Evolutionary conservation across 2,888 invertebrate species (phyloP).

Genomic region (Drosophila ezoana): DNA sequence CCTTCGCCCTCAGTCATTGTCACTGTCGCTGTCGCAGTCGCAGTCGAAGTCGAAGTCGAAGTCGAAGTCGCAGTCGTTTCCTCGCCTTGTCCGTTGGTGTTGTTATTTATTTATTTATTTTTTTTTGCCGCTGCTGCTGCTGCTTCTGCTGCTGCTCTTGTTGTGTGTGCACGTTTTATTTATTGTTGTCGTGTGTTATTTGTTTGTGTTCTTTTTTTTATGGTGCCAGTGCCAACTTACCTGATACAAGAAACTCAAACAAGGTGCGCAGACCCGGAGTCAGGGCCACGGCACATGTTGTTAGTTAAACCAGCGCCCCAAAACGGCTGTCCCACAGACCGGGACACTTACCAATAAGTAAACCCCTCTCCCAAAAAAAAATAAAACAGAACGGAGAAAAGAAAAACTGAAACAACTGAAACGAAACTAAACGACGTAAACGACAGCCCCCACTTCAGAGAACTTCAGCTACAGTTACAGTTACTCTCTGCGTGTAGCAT

Average conservation of each 20-base stretch:
- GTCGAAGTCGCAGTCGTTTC: conserved; percentile 39
- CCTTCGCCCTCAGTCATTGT: conserved; percentile 56
- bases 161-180: conserved; percentile 67
- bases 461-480: conserved; percentile 28
- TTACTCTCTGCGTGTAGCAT: conserved; percentile 28
- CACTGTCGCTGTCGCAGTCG: conserved; percentile 35
- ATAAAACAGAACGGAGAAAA: conserved; percentile 1
- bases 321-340: conserved; percentile 25
- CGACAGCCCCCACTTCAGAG: conserved; percentile 7
- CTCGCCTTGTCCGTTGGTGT: conserved; percentile 47
- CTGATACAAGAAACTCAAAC: conserved; percentile 68
- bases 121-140: conserved; percentile 18
- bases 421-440: conserved; percentile 25
- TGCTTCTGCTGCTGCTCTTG: conserved; percentile 36
- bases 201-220: conserved; percentile 57
- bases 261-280: conserved; percentile 56
- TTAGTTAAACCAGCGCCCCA: conserved; percentile 45
- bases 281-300: conserved; percentile 44
- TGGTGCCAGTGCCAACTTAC: conserved; percentile 62
- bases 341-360: conserved; percentile 52
- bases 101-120: conserved; percentile 35
- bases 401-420: not conserved
- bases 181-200: conserved; percentile 62
- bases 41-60: conserved; percentile 26
- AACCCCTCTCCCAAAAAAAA: conserved; percentile 17